phyloP scores from a whole-genome alignment of 2,888 invertebrate species.

The Zaprionus obscuricornis region DNA sequence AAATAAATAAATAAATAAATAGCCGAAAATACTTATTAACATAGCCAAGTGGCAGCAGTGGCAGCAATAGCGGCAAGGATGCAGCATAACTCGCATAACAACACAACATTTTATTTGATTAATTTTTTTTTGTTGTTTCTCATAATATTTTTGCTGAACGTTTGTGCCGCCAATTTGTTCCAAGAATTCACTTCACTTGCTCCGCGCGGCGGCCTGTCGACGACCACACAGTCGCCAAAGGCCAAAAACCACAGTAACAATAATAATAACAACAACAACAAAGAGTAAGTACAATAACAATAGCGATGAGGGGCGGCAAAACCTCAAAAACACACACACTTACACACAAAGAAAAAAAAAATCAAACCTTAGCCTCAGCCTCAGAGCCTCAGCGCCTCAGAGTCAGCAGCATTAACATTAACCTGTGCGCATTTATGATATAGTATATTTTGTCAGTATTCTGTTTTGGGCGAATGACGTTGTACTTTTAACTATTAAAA shows the following conservation, averaged over 20 bases:
- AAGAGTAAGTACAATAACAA: conserved; percentile 26
- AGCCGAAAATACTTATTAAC: conserved; percentile 18
- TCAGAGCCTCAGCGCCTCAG: too few species aligned
- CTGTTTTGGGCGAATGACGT: conserved; percentile 65
- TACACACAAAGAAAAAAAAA: too few species aligned
- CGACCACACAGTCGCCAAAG: conserved; percentile 51
- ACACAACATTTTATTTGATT: conserved; percentile 63
- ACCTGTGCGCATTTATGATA: conserved; percentile 73
- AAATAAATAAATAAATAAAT: conserved; percentile 58
- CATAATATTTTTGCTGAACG: conserved; percentile 72
- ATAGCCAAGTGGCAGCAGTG: conserved; percentile 4
- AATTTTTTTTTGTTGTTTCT: conserved; percentile 61
- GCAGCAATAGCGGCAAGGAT: conserved; percentile 20
- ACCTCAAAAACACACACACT: conserved; percentile 70
- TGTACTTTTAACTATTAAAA: conserved; percentile 51
- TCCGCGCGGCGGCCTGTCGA: conserved; percentile 7
- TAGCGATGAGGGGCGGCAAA: conserved; percentile 61
- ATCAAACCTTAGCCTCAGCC: conserved; percentile 41
- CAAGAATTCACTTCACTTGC: conserved; percentile 42
- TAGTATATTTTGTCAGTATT: too few species aligned
- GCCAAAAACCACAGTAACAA: conserved; percentile 19
- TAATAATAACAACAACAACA: conserved; percentile 19
- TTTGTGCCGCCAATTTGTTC: conserved; percentile 54
- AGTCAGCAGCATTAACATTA: too few species aligned
- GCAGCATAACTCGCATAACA: conserved; percentile 11